A percentile compares a stretch with the other conserved stretches of the same genome.
Evolutionary conservation across 2,797 vertebrate genomes (phyloP).

Genomic region (Craterocephalus amniculus): DNA sequence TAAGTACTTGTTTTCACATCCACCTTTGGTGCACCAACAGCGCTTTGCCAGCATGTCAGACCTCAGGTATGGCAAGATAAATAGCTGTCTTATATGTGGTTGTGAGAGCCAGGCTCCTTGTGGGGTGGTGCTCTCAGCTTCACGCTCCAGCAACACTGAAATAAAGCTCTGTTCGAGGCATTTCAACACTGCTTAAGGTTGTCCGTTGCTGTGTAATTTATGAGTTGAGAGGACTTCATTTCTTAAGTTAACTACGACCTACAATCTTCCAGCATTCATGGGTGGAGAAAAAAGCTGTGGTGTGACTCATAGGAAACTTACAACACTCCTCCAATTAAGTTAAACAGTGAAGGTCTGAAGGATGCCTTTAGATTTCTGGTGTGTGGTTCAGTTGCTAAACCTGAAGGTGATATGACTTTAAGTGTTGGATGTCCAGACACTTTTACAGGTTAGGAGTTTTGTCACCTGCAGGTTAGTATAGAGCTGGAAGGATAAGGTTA

Average conservation of each 20-base stretch:
- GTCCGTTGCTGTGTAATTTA: conserved; percentile 84
- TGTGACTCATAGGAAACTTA: conserved; percentile 84
- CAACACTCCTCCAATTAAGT: conserved; percentile 78
- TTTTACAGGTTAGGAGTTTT: conserved; percentile 54
- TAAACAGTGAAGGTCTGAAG: conserved; percentile 61
- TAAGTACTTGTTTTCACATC: conserved; percentile 67
- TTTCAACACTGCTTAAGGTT: conserved; percentile 87
- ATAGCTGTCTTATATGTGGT: conserved; percentile 73
- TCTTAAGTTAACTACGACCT: conserved; percentile 77
- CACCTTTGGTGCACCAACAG: conserved; percentile 57
- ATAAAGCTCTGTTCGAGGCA: conserved; percentile 85
- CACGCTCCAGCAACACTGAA: conserved; percentile 83
- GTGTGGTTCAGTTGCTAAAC: conserved; percentile 49
- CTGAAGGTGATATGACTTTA: conserved; percentile 51
- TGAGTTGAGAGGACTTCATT: conserved; percentile 79
- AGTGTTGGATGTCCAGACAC: conserved; percentile 48
- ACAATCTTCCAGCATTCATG: conserved; percentile 78
- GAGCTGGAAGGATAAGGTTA: conserved; percentile 39
- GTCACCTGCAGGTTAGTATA: conserved; percentile 63
- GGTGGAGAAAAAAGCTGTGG: conserved; percentile 75
- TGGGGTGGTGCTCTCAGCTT: conserved; percentile 80
- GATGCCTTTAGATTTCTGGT: conserved; percentile 49
- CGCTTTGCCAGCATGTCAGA: conserved; percentile 70
- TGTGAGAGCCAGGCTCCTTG: conserved; percentile 75
- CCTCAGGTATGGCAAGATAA: conserved; percentile 78